Percentiles rank a stretch among this genome's conserved stretches.
Conservation (phyloP, 2,888 invertebrate species). For the Tenthredo scrophulariae region DNA sequence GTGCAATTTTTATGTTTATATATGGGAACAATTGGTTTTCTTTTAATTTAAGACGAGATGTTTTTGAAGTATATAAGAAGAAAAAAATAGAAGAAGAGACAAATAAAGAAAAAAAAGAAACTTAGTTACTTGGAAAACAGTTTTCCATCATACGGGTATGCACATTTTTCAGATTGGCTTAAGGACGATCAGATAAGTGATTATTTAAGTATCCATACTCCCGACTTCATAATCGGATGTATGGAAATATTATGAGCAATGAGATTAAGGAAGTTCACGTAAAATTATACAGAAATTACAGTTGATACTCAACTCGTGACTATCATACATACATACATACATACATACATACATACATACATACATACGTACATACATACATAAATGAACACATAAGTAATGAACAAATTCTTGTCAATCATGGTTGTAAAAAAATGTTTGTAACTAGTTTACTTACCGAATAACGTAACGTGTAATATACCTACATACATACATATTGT, state of each 20-base stretch:
- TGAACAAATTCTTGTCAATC: slow-evolving; percentile 52
- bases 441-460: slow-evolving; percentile 40
- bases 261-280: slow-evolving; percentile 29
- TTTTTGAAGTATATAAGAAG: background rate
- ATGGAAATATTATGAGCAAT: slow-evolving; percentile 12
- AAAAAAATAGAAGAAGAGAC: background rate
- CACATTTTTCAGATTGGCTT: slow-evolving; percentile 2
- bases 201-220: slow-evolving; percentile 37
- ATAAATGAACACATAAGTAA: slow-evolving; percentile 10
- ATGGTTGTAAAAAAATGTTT: slow-evolving; percentile 31
- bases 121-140: background rate
- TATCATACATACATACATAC: background rate
- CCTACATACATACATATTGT: slow-evolving; percentile 13
- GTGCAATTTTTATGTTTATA: slow-evolving; percentile 41
- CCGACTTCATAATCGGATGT: slow-evolving; percentile 9
- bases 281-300: slow-evolving; percentile 13
- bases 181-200: slow-evolving; percentile 9
- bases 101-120: background rate
- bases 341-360: background rate
- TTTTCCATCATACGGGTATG: slow-evolving; percentile 39
- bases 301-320: slow-evolving; percentile 4
- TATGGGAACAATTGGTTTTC: background rate
- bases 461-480: slow-evolving; percentile 32
- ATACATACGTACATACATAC: background rate
- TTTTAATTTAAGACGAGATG: background rate